Percentiles rank a stretch among this genome's conserved stretches.
Evolutionary conservation across 2,113 vertebrate species (phyloP).

Genomic region (Ploceus nigricollis): DNA sequence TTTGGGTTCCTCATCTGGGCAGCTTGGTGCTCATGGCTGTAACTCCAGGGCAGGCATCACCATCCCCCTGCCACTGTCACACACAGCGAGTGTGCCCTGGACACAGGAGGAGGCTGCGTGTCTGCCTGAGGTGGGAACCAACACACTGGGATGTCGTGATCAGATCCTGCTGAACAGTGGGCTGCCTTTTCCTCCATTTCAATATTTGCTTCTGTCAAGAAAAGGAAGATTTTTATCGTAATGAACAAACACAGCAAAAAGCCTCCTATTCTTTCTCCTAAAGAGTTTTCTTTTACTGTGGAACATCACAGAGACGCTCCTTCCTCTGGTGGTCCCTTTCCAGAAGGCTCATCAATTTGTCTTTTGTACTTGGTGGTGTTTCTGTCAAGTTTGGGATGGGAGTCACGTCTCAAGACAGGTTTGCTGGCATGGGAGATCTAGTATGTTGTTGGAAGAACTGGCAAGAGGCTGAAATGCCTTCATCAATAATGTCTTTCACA

Average conservation of each 20-base stretch:
- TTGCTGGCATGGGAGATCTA: constrained; percentile 45
- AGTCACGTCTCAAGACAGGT: constrained; percentile 53
- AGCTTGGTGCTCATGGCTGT: neutral
- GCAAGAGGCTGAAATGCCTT: constrained; percentile 30
- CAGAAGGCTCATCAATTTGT: constrained; percentile 56
- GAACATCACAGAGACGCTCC: neutral
- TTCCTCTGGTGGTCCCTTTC: constrained; percentile 43
- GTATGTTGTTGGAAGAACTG: constrained; percentile 39
- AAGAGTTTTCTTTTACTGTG: constrained; percentile 2
- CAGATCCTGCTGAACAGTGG: neutral
- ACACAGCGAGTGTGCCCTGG: rapidly evolving
- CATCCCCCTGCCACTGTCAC: neutral
- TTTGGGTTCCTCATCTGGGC: neutral
- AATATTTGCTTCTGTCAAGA: constrained; percentile 30
- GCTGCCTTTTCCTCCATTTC: neutral
- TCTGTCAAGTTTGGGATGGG: constrained; percentile 27
- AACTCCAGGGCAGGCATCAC: neutral
- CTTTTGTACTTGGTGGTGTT: constrained; percentile 36
- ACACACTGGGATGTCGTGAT: neutral
- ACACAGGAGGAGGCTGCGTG: neutral
- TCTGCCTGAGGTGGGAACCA: neutral
- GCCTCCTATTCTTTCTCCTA: neutral
- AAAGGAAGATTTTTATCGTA: constrained; percentile 15
- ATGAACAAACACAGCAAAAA: constrained; percentile 25
- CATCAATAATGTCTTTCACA: constrained; percentile 59